A percentile compares a stretch with the other conserved stretches of the same genome.
phyloP scores from a whole-genome alignment of 2,797 vertebrate species.

The Psittacula echo region DNA sequence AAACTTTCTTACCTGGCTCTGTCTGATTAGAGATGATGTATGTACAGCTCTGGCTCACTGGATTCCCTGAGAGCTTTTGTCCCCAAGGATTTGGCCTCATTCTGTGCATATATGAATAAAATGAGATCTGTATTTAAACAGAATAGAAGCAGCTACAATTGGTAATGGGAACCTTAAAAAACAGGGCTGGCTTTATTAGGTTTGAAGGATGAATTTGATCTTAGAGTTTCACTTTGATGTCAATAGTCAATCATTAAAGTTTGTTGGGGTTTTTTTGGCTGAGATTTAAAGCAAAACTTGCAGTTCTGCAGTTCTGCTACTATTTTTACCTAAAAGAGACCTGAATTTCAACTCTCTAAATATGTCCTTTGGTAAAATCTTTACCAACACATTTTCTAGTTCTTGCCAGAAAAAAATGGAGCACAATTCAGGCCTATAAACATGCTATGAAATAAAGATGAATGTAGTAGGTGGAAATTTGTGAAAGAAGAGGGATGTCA shows the following conservation, averaged over 20 bases:
- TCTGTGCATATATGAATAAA: slow-evolving; percentile 29
- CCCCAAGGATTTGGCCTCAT: slow-evolving; percentile 20
- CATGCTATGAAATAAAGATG: background rate
- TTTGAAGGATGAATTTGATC: background rate
- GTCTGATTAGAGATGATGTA: background rate
- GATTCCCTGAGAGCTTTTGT: background rate
- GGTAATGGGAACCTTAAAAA: background rate
- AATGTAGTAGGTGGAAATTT: background rate
- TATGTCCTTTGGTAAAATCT: background rate
- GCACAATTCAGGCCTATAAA: background rate
- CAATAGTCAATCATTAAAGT: background rate
- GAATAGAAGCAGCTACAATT: background rate
- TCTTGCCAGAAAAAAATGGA: background rate
- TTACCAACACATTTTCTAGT: background rate
- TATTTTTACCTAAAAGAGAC: background rate
- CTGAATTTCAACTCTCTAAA: background rate
- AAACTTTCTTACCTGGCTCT: background rate
- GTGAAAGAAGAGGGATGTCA: background rate
- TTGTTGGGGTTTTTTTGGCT: background rate
- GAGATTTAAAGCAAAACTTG: background rate
- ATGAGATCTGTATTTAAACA: background rate
- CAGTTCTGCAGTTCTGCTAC: background rate
- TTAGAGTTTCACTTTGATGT: background rate
- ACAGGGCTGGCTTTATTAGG: background rate
- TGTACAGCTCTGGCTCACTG: slow-evolving; percentile 6